phyloP scores from a whole-genome alignment of 2,888 invertebrate species.

The Heliconius erato region DNA sequence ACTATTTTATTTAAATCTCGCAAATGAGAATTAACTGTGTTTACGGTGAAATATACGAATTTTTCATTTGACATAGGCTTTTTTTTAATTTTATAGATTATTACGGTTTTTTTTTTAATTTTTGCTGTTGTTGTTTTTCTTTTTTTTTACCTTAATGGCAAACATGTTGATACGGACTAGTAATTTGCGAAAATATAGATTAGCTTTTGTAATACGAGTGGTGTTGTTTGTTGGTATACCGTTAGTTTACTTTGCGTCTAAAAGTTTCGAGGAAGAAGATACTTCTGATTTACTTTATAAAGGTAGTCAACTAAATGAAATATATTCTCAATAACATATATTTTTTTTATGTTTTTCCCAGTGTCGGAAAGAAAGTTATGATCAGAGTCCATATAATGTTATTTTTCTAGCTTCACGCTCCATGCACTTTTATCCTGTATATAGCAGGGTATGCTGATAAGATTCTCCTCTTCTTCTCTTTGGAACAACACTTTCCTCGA shows the following conservation, averaged over 20 bases:
- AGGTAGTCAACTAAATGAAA: conserved; percentile 55
- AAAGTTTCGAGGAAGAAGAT: conserved; percentile 22
- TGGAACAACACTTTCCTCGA: too few relatives aligned
- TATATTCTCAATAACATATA: neutral
- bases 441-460: neutral
- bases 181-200: conserved; percentile 63
- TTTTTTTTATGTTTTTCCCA: too few relatives aligned
- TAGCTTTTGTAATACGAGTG: conserved; percentile 69
- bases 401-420: neutral
- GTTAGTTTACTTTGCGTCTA: conserved; percentile 63
- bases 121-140: conserved; percentile 52
- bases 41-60: conserved; percentile 74
- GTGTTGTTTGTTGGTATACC: conserved; percentile 72
- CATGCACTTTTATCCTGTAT: neutral
- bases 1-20: conserved; percentile 38
- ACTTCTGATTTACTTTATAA: conserved; percentile 33
- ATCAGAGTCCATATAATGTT: too few relatives aligned
- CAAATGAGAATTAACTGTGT: conserved; percentile 72
- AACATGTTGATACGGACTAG: conserved; percentile 81
- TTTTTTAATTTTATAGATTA: neutral
- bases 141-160: conserved; percentile 67
- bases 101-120: conserved; percentile 49
- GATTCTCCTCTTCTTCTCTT: too few relatives aligned
- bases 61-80: conserved; percentile 76
- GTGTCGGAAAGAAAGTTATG: too few relatives aligned